A percentile compares a stretch with the other conserved stretches of the same genome.
phyloP scores from a whole-genome alignment of 37 sponge, comb jelly and placozoan species.

The Beroe forskalii region DNA sequence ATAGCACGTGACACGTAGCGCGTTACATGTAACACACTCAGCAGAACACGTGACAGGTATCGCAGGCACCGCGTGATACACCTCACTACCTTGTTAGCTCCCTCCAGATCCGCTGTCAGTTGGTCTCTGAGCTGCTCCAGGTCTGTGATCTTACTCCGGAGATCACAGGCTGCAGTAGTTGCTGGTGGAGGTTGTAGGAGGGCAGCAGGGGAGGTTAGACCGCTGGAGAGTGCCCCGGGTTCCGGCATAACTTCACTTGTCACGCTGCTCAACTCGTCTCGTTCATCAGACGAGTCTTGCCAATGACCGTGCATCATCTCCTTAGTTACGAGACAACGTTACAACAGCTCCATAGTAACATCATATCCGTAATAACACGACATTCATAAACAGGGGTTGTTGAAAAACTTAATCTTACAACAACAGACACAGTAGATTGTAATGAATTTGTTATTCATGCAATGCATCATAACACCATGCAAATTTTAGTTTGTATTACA shows the following conservation, averaged over 20 bases:
- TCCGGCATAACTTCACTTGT: conserved; percentile 29
- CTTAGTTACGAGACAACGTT: not conserved
- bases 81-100: conserved; percentile 49
- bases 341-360: too few species aligned
- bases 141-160: conserved; percentile 6
- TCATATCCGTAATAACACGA: too few species aligned
- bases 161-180: not conserved
- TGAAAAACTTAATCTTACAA: too few species aligned
- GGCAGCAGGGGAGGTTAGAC: not conserved
- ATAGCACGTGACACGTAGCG: too few species aligned
- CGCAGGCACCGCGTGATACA: too few species aligned
- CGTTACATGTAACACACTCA: too few species aligned
- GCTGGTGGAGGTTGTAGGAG: not conserved
- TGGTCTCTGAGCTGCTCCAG: conserved; percentile 22
- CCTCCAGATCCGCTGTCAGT: not conserved
- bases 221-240: not conserved
- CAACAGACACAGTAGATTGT: too few species aligned
- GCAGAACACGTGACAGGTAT: too few species aligned
- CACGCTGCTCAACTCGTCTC: conserved; percentile 50
- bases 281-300: conserved; percentile 53
- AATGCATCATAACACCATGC: too few species aligned
- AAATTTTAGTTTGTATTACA: too few species aligned
- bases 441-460: too few species aligned
- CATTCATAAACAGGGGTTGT: too few species aligned
- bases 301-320: conserved; percentile 53